Base-by-base conservation (phyloP, 2,888 invertebrate genomes). In the Molanna angustata region DNA sequence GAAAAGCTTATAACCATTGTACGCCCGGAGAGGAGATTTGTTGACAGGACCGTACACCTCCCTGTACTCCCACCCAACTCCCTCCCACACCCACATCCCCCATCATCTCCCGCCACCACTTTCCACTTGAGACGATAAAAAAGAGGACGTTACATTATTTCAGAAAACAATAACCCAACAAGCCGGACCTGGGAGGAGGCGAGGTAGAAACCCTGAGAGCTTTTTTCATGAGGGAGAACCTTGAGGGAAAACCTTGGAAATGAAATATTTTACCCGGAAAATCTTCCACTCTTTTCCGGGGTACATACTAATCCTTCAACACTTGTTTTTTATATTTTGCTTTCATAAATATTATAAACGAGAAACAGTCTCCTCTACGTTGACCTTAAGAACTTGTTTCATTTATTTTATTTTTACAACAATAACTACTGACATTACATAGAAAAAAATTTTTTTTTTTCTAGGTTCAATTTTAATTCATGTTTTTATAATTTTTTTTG, bases 111-210 rank as follows among this genome's bases (percentile, higher is more conserved):
- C 37, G 35, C 37, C 11, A 9, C 37, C 14, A 6, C 14, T 31
- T 27, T 18, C 55, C 52, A 52, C 49, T 54, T 42, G 54, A 55
- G 58, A 52, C 52, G 58, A 54, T 58, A 58, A 58, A 58, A 58
- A 58, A 54, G 58, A 58, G 54, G 55, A 58, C 54, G 58, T 58
- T 49, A 58, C 58, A 58, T 58, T 58, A 58, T 58, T 58, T 58
- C 56, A 56, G 58, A 58, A 58, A 58, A 58, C 58, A 58, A 58
- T 58, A 58, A 58, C 58, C 58, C 58, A 55, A 57, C 57, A 57
- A 55, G 54, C 49, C 49, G 51, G 57, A 52, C 51, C 44, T 35
- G 57, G 44, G 54, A 39, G 27, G 39, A 33, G 14, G 13, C 7
- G 37, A 18, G 11, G 41, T 39, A 37, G n/a, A 39, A 35, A 33